A percentile compares a stretch with the other conserved stretches of the same genome.
Conservation (phyloP, 37 sponge, comb jelly and placozoan genomes). For the Geodia barretti region DNA sequence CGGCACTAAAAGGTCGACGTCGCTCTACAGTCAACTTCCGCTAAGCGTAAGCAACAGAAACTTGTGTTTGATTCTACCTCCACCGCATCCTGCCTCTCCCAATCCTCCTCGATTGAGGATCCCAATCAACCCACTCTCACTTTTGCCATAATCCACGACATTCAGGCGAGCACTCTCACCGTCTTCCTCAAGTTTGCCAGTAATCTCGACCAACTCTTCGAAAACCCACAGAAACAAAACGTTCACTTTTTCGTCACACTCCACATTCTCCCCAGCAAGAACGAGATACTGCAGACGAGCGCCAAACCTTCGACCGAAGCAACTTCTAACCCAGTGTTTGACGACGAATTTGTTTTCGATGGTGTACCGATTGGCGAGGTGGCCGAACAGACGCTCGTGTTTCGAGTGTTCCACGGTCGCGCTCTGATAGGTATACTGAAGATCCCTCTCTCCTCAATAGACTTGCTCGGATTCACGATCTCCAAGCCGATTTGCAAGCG, state of each 20-base stretch:
- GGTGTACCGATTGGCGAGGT: constrained; percentile 30
- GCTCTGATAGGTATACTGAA: background rate
- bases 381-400: constrained; percentile 23
- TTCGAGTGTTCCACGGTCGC: background rate
- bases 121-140: constrained; percentile 21
- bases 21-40: no score
- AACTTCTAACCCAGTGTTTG: constrained; percentile 17
- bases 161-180: constrained; percentile 40
- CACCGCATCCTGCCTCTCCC: no score
- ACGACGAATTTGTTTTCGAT: constrained; percentile 58
- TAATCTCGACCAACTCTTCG: background rate
- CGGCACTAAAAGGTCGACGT: background rate
- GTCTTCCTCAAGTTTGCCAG: constrained; percentile 22
- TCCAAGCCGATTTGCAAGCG: background rate
- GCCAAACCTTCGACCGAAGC: no score
- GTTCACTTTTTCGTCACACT: constrained; percentile 13
- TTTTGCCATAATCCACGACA: constrained; percentile 50
- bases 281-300: constrained; percentile 21
- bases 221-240: background rate
- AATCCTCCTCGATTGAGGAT: background rate
- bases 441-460: background rate
- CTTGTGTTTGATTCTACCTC: no score
- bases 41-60: no score
- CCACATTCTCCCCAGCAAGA: constrained; percentile 44
- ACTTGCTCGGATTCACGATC: background rate